These are phyloP conservation scores for Cyrtonyx montezumae DNA, from an alignment of 2,113 vertebrate genomes.

Conservation along the genomic window DNA sequence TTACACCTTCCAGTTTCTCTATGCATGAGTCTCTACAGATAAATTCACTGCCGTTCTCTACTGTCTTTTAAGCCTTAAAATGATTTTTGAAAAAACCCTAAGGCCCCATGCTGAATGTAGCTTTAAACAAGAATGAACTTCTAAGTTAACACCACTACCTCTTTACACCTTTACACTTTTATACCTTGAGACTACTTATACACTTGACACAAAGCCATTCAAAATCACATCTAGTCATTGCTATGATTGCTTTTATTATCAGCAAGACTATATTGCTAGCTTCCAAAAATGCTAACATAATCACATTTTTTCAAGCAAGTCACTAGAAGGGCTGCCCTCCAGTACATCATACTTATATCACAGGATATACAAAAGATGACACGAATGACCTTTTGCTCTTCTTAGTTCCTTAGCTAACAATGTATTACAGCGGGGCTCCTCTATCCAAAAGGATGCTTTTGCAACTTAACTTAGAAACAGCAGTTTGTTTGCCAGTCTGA, in stretches of 20 bases:
- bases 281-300: not conserved
- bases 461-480: not conserved
- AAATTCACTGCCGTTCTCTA: not conserved
- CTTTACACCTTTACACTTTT: not conserved
- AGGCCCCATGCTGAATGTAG: not conserved
- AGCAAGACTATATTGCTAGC: not conserved
- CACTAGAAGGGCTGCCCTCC: not conserved
- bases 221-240: not conserved
- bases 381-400: not conserved
- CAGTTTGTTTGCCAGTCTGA: not conserved
- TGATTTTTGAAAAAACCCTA: not conserved
- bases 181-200: not conserved
- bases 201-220: not conserved
- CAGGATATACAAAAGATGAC: not conserved
- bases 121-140: not conserved
- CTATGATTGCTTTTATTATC: not conserved
- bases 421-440: not conserved
- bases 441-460: not conserved
- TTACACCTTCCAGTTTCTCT: not conserved
- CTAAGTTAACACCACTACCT: not conserved
- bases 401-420: not conserved
- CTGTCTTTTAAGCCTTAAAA: not conserved
- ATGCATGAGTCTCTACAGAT: not conserved
- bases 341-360: not conserved
- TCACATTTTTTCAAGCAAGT: not conserved